Evolutionary conservation across 2,797 vertebrate genomes (phyloP), one percentile per base, ranked within the genome.

Genomic region (Gymnoscopelus braueri): DNA sequence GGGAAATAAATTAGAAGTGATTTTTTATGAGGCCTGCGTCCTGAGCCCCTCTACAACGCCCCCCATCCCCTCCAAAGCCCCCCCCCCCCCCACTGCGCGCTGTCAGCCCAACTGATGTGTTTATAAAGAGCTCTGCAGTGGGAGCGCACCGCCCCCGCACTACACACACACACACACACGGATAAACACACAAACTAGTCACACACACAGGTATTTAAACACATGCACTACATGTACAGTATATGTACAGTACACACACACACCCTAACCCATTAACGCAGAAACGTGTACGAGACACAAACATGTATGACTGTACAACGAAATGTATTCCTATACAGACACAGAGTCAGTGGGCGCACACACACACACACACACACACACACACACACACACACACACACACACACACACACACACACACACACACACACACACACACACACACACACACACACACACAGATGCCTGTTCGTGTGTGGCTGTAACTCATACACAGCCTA

Each of bases 1-100:
- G 94, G 95, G 91, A 94, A 97, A 98, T 98, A 99, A 98, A 99
- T 98, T 97, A 96, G 94, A 95, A 96, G 95, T 96, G 95, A 97
- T 98, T 98, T 98, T 98, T 98, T 98, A 94, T 91, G 92, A 93
- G 91, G 76, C 84, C 86, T 91, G 86, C 87, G 96, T 96, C 95
- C 94, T 93, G 91, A 93, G 93, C 93, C 95, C 93, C n/a, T 93
- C 79, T 90, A 93, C 93, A 91, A 92, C 94, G 91, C 92, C 90
- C 90, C 84, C 87, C 19, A 39, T 48, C 74, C 60, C 88, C 87
- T 92, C 90, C 79, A 50, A 74, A 71, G 75, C 94, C 90, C 93
- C 84, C 90, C 77, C 77, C 75, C 81, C 89, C 74, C 93, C 91
- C 51, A 75, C 89, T 86, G 89, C 74, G 92, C 77, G 88, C 95